Percentiles rank a stretch among this genome's conserved stretches.
phyloP scores from a whole-genome alignment of 2,113 vertebrate species.

The Calyptomena viridis region DNA sequence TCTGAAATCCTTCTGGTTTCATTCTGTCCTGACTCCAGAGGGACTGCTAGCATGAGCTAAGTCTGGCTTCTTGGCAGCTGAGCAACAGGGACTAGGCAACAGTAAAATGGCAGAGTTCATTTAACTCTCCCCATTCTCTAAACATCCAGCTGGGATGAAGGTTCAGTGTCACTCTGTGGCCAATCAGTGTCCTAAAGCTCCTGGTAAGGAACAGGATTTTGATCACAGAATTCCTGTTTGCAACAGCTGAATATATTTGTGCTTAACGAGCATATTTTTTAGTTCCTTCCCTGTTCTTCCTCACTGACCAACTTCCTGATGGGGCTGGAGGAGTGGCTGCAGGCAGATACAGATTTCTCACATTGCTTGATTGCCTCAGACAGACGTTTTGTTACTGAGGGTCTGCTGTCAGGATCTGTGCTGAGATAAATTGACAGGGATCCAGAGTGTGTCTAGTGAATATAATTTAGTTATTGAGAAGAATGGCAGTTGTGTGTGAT shows the following conservation, averaged over 20 bases:
- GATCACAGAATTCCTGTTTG: too few relatives aligned
- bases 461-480: not conserved
- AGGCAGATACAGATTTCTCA: not conserved
- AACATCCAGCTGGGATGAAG: not conserved
- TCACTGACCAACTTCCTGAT: not conserved
- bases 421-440: not conserved
- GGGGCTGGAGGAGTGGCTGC: not conserved
- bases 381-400: not conserved
- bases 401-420: not conserved
- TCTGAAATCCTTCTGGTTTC: not conserved
- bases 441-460: not conserved
- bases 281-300: not conserved
- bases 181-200: not conserved
- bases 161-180: not conserved
- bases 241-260: not conserved
- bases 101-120: not conserved
- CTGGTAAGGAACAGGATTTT: not conserved
- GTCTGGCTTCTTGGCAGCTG: not conserved
- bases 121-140: not conserved
- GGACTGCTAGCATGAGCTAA: not conserved
- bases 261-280: not conserved
- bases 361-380: not conserved
- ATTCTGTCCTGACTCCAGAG: not conserved
- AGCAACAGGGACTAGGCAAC: not conserved
- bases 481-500: not conserved